Evolutionary conservation across 1,140 invertebrate species (phyloP).

Genomic region (Pristionchus pacificus): DNA sequence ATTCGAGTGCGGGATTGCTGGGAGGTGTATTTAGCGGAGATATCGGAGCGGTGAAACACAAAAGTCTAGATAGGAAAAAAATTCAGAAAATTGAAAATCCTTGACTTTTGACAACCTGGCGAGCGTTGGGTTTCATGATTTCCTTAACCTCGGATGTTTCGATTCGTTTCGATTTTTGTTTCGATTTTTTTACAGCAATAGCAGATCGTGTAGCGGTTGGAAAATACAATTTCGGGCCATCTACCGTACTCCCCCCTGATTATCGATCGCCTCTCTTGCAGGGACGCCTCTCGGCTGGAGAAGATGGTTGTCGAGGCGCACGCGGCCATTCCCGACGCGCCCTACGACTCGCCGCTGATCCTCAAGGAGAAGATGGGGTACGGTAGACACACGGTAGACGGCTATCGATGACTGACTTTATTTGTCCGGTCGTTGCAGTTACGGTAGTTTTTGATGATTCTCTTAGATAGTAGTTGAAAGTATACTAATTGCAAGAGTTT

Average conservation of each 20-base stretch:
- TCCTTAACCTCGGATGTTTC: constrained; percentile 69
- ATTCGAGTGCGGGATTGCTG: too few species aligned
- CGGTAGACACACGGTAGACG: not conserved
- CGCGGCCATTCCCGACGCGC: constrained; percentile 1
- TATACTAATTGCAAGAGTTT: not conserved
- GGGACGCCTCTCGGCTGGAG: constrained; percentile 22
- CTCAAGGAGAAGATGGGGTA: constrained; percentile 23
- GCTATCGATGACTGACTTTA: not conserved
- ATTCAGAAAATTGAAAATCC: too few species aligned
- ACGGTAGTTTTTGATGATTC: too few species aligned
- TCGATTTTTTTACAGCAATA: not conserved
- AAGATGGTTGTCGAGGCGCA: constrained; percentile 11
- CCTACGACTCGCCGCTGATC: constrained; percentile 9
- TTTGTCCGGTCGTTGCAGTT: too few species aligned
- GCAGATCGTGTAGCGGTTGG: too few species aligned
- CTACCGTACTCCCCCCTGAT: too few species aligned
- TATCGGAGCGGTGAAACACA: too few species aligned
- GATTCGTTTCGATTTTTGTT: not conserved
- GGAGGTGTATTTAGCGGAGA: too few species aligned
- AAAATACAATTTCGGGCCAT: too few species aligned
- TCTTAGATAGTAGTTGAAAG: not conserved
- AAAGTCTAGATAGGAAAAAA: too few species aligned
- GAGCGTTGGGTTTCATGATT: too few species aligned
- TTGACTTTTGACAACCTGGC: too few species aligned
- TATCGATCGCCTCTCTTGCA: not conserved